phyloP scores from a whole-genome alignment of 2,888 invertebrate species.

The Cremastobaeus sp. region DNA sequence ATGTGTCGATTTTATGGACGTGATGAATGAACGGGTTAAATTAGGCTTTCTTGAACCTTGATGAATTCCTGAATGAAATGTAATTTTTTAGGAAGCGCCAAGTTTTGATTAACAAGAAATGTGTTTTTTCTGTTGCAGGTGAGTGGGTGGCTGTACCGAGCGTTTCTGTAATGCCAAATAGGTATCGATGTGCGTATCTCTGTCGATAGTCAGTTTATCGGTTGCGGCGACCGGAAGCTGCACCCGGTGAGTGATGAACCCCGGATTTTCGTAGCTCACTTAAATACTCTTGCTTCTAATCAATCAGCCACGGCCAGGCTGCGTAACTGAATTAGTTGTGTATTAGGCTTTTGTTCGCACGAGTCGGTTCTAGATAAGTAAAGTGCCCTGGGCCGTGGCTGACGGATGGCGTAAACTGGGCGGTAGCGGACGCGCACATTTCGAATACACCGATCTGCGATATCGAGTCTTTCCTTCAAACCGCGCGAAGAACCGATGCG shows the following conservation, averaged over 20 bases:
- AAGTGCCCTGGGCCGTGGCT: slow-evolving; percentile 58
- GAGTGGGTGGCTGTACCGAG: slow-evolving; percentile 78
- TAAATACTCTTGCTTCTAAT: slow-evolving; percentile 70
- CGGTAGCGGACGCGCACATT: slow-evolving; percentile 43
- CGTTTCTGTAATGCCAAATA: slow-evolving; percentile 79
- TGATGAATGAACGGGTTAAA: too few relatives aligned
- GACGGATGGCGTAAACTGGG: slow-evolving; percentile 55
- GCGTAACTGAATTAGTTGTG: slow-evolving; percentile 63
- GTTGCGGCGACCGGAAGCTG: slow-evolving; percentile 78
- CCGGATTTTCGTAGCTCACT: slow-evolving; percentile 73
- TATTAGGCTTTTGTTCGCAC: slow-evolving; percentile 63
- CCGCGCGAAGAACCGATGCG: slow-evolving; percentile 9
- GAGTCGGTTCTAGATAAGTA: slow-evolving; percentile 63
- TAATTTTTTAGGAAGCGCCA: too few relatives aligned
- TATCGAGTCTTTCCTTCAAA: slow-evolving; percentile 34
- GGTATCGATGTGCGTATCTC: slow-evolving; percentile 77
- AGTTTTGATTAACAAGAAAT: slow-evolving; percentile 7
- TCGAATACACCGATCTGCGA: slow-evolving; percentile 29
- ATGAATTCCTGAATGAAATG: too few relatives aligned
- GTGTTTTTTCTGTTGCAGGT: slow-evolving; percentile 72
- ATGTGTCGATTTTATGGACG: too few relatives aligned
- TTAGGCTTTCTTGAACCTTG: too few relatives aligned
- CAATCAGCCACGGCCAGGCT: slow-evolving; percentile 69
- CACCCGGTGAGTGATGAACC: slow-evolving; percentile 78
- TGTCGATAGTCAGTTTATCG: slow-evolving; percentile 77